phyloP scores from a whole-genome alignment of 2,888 invertebrate species.

The Andrena flavipes region DNA sequence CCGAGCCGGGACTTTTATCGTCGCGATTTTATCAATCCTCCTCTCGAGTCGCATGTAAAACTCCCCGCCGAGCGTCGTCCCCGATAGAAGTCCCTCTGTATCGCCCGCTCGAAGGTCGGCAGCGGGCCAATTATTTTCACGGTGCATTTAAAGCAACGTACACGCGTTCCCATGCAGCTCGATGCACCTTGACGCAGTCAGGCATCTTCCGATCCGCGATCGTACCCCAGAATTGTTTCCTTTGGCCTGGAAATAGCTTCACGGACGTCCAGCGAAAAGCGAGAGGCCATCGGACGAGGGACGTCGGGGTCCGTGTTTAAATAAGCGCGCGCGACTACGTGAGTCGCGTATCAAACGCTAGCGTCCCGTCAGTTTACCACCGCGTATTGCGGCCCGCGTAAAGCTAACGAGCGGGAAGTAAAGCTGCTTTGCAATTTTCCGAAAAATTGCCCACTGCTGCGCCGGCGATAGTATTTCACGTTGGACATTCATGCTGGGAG shows the following conservation, averaged over 20 bases:
- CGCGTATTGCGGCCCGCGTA: background rate
- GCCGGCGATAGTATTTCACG: background rate
- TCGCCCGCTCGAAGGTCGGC: background rate
- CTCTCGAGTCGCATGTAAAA: background rate
- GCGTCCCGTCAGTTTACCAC: background rate
- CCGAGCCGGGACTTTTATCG: background rate
- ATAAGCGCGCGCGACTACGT: background rate
- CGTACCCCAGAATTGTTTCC: conserved; percentile 6
- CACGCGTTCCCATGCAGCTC: background rate
- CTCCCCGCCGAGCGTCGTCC: background rate
- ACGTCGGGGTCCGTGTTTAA: background rate
- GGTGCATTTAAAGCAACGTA: conserved; percentile 29
- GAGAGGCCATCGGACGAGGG: background rate
- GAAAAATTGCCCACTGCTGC: conserved; percentile 17
- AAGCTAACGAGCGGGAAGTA: conserved; percentile 13
- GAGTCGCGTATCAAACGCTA: background rate
- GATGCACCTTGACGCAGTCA: background rate
- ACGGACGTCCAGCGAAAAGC: background rate
- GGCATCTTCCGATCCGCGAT: background rate
- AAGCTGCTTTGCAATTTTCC: conserved; percentile 21
- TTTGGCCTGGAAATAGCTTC: background rate
- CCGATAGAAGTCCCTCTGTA: background rate
- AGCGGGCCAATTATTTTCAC: conserved; percentile 58
- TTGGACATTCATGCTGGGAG: background rate
- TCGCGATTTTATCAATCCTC: conserved; percentile 10